These are phyloP conservation scores for Timema podura DNA, from an alignment of 2,888 invertebrate species.

Conservation along the genomic window DNA sequence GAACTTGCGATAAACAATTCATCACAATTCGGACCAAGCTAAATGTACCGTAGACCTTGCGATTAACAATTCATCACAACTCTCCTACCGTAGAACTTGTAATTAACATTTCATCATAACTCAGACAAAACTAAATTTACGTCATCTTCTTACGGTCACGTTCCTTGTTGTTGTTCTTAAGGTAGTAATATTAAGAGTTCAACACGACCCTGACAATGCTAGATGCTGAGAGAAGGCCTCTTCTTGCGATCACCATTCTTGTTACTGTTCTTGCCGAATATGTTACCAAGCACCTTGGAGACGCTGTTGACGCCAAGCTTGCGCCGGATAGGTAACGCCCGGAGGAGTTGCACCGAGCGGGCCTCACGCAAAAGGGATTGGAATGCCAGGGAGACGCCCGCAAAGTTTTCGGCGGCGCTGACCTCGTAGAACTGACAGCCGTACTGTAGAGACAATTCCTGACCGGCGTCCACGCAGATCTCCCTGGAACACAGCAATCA, in stretches of 20 bases:
- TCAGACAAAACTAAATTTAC: too few species aligned
- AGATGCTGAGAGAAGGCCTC: slow-evolving; percentile 73
- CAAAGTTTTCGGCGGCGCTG: slow-evolving; percentile 76
- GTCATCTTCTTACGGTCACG: too few species aligned
- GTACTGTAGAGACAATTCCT: slow-evolving; percentile 69
- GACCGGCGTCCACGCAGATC: slow-evolving; percentile 75
- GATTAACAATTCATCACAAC: too few species aligned
- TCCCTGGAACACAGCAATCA: slow-evolving; percentile 50
- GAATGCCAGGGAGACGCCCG: slow-evolving; percentile 76
- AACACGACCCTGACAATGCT: background rate
- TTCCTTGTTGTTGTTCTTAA: too few species aligned
- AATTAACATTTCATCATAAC: too few species aligned
- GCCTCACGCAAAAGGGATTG: slow-evolving; percentile 71
- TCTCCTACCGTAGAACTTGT: too few species aligned
- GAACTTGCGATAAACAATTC: too few species aligned
- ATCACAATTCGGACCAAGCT: too few species aligned
- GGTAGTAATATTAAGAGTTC: too few species aligned
- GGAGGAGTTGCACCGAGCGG: slow-evolving; percentile 67
- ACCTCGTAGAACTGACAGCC: slow-evolving; percentile 83
- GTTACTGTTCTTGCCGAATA: slow-evolving; percentile 68
- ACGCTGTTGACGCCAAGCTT: slow-evolving; percentile 74
- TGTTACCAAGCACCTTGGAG: slow-evolving; percentile 73
- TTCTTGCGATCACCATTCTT: slow-evolving; percentile 68
- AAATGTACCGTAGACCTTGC: too few species aligned
- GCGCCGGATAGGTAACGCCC: slow-evolving; percentile 60